Evolutionary conservation across 2,888 invertebrate species (phyloP).

Genomic region (Calameuta filiformis): DNA sequence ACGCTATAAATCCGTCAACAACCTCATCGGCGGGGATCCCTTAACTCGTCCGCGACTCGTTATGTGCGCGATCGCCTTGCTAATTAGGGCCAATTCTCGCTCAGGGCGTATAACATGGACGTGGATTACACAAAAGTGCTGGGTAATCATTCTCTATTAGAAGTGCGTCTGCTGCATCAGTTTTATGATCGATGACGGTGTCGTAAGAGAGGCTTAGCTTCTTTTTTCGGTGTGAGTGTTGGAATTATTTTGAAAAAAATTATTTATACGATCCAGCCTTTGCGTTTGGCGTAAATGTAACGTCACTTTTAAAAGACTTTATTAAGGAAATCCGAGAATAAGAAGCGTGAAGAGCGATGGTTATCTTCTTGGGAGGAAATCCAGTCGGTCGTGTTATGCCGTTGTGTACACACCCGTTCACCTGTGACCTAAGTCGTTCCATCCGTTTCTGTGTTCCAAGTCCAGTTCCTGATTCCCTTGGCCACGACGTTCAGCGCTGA

Average conservation of each 20-base stretch:
- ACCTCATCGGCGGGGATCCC: constrained; percentile 25
- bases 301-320: too few relatives aligned
- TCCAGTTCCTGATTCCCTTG: constrained; percentile 40
- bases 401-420: constrained; percentile 64
- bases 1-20: constrained; percentile 47
- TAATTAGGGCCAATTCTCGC: constrained; percentile 38
- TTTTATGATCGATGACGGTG: too few relatives aligned
- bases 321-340: too few relatives aligned
- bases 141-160: too few relatives aligned
- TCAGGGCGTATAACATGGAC: too few relatives aligned
- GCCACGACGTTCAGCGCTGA: constrained; percentile 32
- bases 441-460: constrained; percentile 38
- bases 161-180: too few relatives aligned
- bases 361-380: constrained; percentile 28
- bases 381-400: constrained; percentile 58
- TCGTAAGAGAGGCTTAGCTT: too few relatives aligned
- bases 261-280: constrained; percentile 19
- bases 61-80: constrained; percentile 20
- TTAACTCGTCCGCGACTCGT: constrained; percentile 33
- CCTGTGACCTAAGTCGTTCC: constrained; percentile 44
- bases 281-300: too few relatives aligned
- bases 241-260: neutral
- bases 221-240: too few relatives aligned
- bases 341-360: constrained; percentile 34
- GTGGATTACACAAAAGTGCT: too few relatives aligned